Evolutionary conservation across 2,113 vertebrate species (phyloP), one percentile per base, ranked within the genome.

Genomic region (Mustelus asterias): DNA sequence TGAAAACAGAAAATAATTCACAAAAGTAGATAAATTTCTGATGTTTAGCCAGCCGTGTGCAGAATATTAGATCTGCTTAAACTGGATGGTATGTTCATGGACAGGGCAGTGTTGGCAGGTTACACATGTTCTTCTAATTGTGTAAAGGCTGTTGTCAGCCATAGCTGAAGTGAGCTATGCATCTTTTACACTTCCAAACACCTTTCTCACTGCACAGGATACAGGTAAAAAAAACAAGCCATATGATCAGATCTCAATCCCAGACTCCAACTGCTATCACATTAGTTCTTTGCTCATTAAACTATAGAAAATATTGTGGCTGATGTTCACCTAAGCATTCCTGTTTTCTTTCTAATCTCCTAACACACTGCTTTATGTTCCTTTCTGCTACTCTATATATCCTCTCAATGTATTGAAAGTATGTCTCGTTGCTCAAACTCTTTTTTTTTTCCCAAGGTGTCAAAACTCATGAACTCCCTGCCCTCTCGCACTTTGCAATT

Each of bases 1-100:
- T 69, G 63, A 22, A 94, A 67, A 94, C 60, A 69, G 33, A 37
- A 94, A 41, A n/a, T 69, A 94, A 69, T 94, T 94, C 92, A 24
- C 63, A 69, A 20, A 94, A 94, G 63, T 65, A 69, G 69, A 41
- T 67, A 94, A 2, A 41, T 60, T 94, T 67, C 69, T 94, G 92
- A 94, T 41, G n/a, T 37, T 41, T 94, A 26, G 63, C 48, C 60
- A 67, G 65, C 18, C 18, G 16, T 69, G 92, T 41, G 29, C 92
- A 94, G n/a, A 6, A 41, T 94, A 67, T 69, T n/a, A 67, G 92
- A 44, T 41, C n/a, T 94, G 65, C 65, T 44, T 67, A 94, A 37
- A 41, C 10, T 94, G 63, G 10, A 9, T 2, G 37, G 16, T 41
- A 2, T 69, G 6, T 24, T 69, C 41, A 94, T 94, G 41, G 33